Base-by-base conservation (phyloP, 1,140 invertebrate genomes). In the Hylaeus anthracinus region DNA sequence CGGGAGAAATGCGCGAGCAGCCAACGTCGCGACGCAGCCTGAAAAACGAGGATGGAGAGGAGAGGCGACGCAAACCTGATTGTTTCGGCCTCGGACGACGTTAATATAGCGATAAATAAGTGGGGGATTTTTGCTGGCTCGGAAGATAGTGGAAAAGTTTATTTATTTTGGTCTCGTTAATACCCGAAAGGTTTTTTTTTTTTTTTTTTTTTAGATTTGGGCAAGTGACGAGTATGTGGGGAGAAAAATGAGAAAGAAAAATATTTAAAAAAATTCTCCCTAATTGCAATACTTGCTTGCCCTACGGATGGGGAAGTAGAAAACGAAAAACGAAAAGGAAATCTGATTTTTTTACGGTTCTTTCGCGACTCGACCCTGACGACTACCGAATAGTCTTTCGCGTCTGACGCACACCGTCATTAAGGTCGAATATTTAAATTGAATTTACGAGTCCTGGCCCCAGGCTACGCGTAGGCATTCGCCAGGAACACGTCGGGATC, bases 351-450 rank as follows among this genome's bases (percentile, higher is more conserved):
- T 58, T 39, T 45, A 26, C 3, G 45, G 26, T n/a, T 8, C 63
- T 26, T 58, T 60, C 56, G 45, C 51, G 75, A 58, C 53, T 60
- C 70, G 90, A 87, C 85, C 89, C 85, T 91, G 88, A 92, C 90
- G 84, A 91, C 91, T 85, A 81, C 61, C 78, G 83, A 71, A 66
- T 78, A 60, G 66, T 82, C 69, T 78, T 79, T 86, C 72, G 80
- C 61, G 77, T 26, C 65, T 71, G 74, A 82, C 84, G 86, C 83
- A 80, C 82, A 82, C 88, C 88, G 90, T 92, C 92, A 92, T 93
- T 93, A 92, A 92, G 92, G 87, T 89, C 91, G 91, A 91, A 92
- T 93, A 92, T 92, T 93, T 92, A 90, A 91, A 92, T 92, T 91
- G 87, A 92, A 92, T 92, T 92, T 91, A 92, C 87, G 89, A 89